A percentile compares a stretch with the other conserved stretches of the same genome.
Conservation (phyloP, 2,113 vertebrate genomes). For the Peromyscus californicus region DNA sequence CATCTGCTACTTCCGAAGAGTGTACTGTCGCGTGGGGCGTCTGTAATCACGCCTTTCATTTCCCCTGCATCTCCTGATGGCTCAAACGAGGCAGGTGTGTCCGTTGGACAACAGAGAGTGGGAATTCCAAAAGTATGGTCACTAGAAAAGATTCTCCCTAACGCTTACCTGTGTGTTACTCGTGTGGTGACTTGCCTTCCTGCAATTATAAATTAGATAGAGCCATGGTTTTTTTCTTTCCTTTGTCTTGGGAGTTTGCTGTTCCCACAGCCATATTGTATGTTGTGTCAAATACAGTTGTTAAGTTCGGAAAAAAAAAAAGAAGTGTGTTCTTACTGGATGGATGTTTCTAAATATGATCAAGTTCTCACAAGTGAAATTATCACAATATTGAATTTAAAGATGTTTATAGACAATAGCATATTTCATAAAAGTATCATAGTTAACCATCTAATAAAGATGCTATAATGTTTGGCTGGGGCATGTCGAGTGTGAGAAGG, state of each 20-base stretch:
- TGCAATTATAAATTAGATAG: slow-evolving; percentile 74
- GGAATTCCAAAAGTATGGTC: slow-evolving; percentile 98
- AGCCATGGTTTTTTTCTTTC: background rate
- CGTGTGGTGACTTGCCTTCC: background rate
- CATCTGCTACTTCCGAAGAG: too few species aligned
- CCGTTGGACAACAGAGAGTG: slow-evolving; percentile 99
- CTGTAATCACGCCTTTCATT: slow-evolving; percentile 95
- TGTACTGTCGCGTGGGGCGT: too few species aligned
- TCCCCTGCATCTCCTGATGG: slow-evolving; percentile 99
- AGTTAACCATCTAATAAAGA: background rate
- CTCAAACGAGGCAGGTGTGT: slow-evolving; percentile 98
- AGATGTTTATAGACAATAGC: background rate
- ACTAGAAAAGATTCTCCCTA: slow-evolving; percentile 84
- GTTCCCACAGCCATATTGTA: slow-evolving; percentile 79
- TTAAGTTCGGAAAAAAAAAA: slow-evolving; percentile 71
- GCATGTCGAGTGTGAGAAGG: background rate
- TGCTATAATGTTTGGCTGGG: background rate
- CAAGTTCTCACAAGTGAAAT: background rate
- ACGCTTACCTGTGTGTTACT: slow-evolving; percentile 43
- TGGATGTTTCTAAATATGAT: background rate
- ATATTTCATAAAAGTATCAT: too few species aligned
- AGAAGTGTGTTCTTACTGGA: too few species aligned
- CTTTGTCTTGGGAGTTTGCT: slow-evolving; percentile 77
- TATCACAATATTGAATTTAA: background rate
- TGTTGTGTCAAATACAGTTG: slow-evolving; percentile 86